Base-by-base conservation (phyloP, 2,797 vertebrate genomes). In the Hippoglossus hippoglossus region DNA sequence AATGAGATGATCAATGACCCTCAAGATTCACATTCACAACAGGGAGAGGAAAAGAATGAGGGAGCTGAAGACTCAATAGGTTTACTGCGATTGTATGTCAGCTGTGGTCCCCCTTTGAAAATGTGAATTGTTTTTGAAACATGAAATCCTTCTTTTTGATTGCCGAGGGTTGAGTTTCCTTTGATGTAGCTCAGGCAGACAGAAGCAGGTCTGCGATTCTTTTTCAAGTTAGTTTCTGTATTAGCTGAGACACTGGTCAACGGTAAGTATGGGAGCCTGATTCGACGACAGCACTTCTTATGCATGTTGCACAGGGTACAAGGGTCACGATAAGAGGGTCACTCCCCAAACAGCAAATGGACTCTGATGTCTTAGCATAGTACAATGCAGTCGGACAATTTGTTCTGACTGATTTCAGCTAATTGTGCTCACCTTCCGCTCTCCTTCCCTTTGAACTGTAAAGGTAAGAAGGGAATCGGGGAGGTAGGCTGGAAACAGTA, bases 361-460 rank as follows among this genome's bases (percentile, higher is more conserved):
- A 89, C 79, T 88, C 22, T 71, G 89, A 91, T 84, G 81, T 65
- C 72, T 83, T 58, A 67, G 84, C 82, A 61, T 52, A 49, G 84
- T 46, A 59, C 76, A 46, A 51, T 67, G 82, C 81, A 84, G 90
- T 90, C n/a, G 82, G 86, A 91, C 93, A 92, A 92, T 92, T 93
- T 93, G 91, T 91, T 92, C 91, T 92, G 91, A 93, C 91, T 92
- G 90, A 92, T 89, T 92, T 91, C 80, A 76, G 63, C 91, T 94
- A 90, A 94, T 93, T 92, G 90, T 84, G 2, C 89, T 92, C 89
- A 90, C 91, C 92, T 93, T 94, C 80, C 85, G 75, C 83, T 93
- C 85, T 91, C 90, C 89, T 92, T 93, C 80, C 82, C 90, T 93
- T 93, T 94, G 93, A 94, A 92, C 89, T 92, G 85, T 36, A 87